These are phyloP conservation scores for Paratrypauchen microcephalus DNA, from an alignment of 2,797 vertebrate species.

Conservation along the genomic window DNA sequence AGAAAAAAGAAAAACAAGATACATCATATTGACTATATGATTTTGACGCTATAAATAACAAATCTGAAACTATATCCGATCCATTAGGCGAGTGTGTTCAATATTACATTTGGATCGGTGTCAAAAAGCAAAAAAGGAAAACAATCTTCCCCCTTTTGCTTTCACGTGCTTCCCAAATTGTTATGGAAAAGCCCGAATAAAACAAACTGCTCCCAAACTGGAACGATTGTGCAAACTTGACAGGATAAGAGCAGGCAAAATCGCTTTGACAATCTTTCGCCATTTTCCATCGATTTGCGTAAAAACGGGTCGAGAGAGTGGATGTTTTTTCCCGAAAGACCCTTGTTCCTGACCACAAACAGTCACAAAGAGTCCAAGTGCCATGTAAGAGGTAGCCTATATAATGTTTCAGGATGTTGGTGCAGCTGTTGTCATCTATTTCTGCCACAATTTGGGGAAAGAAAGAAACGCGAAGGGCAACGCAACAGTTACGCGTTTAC, in stretches of 20 bases:
- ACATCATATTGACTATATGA: neutral
- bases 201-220: neutral
- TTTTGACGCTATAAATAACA: neutral
- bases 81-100: neutral
- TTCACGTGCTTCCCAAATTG: neutral
- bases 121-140: neutral
- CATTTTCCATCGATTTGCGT: constrained; percentile 24
- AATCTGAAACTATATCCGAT: neutral
- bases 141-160: neutral
- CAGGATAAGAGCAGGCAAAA: constrained; percentile 24
- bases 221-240: constrained; percentile 23
- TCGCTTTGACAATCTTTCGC: constrained; percentile 26
- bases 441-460: constrained; percentile 22
- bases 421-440: constrained; percentile 76
- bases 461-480: constrained; percentile 23
- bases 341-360: constrained; percentile 44
- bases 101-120: neutral
- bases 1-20: too few relatives aligned
- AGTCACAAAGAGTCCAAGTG: constrained; percentile 36
- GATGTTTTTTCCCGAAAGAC: constrained; percentile 21
- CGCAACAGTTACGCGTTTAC: constrained; percentile 61
- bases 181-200: constrained; percentile 10
- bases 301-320: constrained; percentile 5
- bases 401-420: constrained; percentile 73
- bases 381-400: constrained; percentile 43